Evolutionary conservation across 2,797 vertebrate species (phyloP).

Genomic region (Pelobates cultripes): DNA sequence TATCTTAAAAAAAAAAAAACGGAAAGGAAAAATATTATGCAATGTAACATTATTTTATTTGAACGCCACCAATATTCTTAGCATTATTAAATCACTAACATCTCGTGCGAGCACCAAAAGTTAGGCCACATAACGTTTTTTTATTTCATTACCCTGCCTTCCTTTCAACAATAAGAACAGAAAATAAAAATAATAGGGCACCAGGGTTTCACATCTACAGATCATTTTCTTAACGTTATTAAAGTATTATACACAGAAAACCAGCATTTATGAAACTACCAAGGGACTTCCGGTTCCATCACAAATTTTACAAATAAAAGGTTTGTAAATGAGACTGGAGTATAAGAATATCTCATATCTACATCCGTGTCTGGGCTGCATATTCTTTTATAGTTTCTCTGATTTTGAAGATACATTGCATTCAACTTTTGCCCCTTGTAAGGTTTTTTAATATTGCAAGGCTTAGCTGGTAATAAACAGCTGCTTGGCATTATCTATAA

Average conservation of each 20-base stretch:
- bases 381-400: neutral
- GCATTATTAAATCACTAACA: slow-evolving; percentile 28
- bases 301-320: slow-evolving; percentile 14
- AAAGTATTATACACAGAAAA: slow-evolving; percentile 40
- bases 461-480: slow-evolving; percentile 40
- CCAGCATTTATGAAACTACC: slow-evolving; percentile 35
- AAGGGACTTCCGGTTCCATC: slow-evolving; percentile 25
- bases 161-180: slow-evolving; percentile 10
- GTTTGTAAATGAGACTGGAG: slow-evolving; percentile 30
- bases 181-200: slow-evolving; percentile 41
- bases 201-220: slow-evolving; percentile 35
- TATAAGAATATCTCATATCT: slow-evolving; percentile 19
- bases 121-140: slow-evolving; percentile 20
- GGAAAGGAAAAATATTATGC: slow-evolving; percentile 18
- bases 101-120: slow-evolving; percentile 25
- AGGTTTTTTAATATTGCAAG: slow-evolving; percentile 36
- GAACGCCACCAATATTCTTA: neutral
- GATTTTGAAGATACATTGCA: slow-evolving; percentile 30
- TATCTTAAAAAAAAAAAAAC: slow-evolving; percentile 11
- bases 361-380: slow-evolving; percentile 11
- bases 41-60: neutral
- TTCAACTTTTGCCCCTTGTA: slow-evolving; percentile 27
- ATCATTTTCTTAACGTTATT: slow-evolving; percentile 37
- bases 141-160: slow-evolving; percentile 34
- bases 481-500: slow-evolving; percentile 26